phyloP scores from a whole-genome alignment of 1,140 invertebrate species.

The Melipona quadrifasciata region DNA sequence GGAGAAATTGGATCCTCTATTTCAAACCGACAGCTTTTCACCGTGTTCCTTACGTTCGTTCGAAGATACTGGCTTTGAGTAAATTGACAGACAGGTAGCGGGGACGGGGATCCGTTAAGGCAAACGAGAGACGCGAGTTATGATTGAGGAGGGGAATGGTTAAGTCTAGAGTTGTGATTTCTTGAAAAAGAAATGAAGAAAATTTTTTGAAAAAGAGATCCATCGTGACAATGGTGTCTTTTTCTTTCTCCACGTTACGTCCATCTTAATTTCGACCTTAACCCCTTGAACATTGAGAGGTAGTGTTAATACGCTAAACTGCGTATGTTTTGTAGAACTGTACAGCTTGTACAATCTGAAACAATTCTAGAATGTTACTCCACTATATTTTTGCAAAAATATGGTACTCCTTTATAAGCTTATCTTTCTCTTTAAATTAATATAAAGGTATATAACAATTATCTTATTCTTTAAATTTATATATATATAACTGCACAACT shows the following conservation, averaged over 20 bases:
- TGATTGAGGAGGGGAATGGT: no score
- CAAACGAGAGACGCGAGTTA: background rate
- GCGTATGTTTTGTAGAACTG: no score
- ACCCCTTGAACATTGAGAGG: background rate
- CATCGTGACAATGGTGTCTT: background rate
- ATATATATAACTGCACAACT: no score
- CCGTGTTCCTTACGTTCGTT: background rate
- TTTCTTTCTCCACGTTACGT: background rate
- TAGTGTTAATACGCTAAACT: no score
- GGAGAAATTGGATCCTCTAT: slow-evolving; percentile 24
- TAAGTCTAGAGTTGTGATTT: background rate
- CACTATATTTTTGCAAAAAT: no score
- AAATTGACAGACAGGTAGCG: background rate
- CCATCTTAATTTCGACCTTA: background rate
- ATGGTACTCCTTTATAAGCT: no score
- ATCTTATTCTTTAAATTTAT: no score
- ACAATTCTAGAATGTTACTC: no score
- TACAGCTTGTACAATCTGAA: no score
- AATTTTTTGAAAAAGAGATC: background rate
- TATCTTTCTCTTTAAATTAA: no score
- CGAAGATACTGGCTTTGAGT: background rate
- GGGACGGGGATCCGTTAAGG: background rate
- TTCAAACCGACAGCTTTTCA: slow-evolving; percentile 7
- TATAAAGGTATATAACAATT: no score
- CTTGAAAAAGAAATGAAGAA: background rate